Base-by-base conservation (phyloP, 2,113 vertebrate genomes). In the Pterophyllum scalare region DNA sequence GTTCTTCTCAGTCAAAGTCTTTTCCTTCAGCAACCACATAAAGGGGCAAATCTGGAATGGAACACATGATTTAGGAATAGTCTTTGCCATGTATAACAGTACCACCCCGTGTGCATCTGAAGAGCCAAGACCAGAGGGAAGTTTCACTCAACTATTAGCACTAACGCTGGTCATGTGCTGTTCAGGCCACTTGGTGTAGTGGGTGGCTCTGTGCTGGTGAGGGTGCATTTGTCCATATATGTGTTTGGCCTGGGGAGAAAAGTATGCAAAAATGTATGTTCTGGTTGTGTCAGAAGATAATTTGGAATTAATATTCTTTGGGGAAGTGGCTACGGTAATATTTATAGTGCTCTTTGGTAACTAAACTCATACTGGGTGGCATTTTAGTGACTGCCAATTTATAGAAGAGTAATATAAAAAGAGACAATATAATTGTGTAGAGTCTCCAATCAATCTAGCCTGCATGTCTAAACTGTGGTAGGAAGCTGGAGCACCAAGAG, bases 41-140 rank as follows among this genome's bases (percentile, higher is more conserved):
- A 88, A 92, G 79, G 76, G n/a, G 31, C 15, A 14, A 59, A 84
- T 79, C 35, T 26, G 33, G 78, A 84, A 83, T 75, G 88, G 89
- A 93, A 91, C 84, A 87, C 82, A 91, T 91, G 91, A 93, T 90
- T 88, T 86, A 58, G 88, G 88, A 52, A 61, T 87, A 85, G 91
- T 84, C 82, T 65, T 77, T 81, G 91, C 87, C 89, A 88, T 90
- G 83, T 87, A 89, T 76, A 93, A 88, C 92, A 91, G 59, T 67
- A 67, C 60, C 87, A 86, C 93, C 79, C 19, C 83, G 92, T 80
- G 67, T 83, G 85, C 54, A 74, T 80, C 83, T 82, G 81, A 74
- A 75, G 59, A 84, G 77, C 62, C 61, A 79, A 56, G 70, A 74
- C 74, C 17, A n/a, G 6, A 76, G 76, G 77, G 77, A 83, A 31